These are phyloP conservation scores for Hypena proboscidalis DNA, from an alignment of 2,888 invertebrate genomes.

Conservation along the genomic window DNA sequence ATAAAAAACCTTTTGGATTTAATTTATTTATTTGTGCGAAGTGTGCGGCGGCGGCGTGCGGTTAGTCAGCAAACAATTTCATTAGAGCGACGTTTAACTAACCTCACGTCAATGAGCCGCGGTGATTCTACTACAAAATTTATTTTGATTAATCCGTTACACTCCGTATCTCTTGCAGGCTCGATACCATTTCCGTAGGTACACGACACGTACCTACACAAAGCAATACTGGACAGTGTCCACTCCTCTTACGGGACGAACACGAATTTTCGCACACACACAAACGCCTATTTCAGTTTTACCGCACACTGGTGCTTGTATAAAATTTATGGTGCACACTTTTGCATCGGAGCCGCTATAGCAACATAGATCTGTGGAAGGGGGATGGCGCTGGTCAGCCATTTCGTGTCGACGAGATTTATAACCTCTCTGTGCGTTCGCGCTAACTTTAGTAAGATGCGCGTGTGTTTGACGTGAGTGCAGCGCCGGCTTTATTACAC, in stretches of 20 bases:
- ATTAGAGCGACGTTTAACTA: slow-evolving; percentile 60
- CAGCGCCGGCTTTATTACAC: slow-evolving; percentile 32
- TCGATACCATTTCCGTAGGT: slow-evolving; percentile 61
- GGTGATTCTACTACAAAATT: slow-evolving; percentile 62
- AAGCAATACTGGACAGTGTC: slow-evolving; percentile 76
- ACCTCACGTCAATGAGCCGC: slow-evolving; percentile 55
- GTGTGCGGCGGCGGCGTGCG: slow-evolving; percentile 26
- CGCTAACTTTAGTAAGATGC: slow-evolving; percentile 77
- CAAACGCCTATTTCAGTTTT: slow-evolving; percentile 71
- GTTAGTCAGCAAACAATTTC: slow-evolving; percentile 54
- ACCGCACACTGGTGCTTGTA: slow-evolving; percentile 79
- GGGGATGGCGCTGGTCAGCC: slow-evolving; percentile 78
- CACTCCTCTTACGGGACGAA: slow-evolving; percentile 71
- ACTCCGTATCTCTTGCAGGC: slow-evolving; percentile 57
- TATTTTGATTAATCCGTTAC: slow-evolving; percentile 72
- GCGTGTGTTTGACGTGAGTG: slow-evolving; percentile 61
- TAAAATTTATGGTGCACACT: slow-evolving; percentile 85
- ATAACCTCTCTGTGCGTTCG: slow-evolving; percentile 77
- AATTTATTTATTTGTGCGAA: slow-evolving; percentile 12
- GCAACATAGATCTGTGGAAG: slow-evolving; percentile 71
- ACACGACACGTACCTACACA: slow-evolving; percentile 70
- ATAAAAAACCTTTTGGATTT: slow-evolving; percentile 4
- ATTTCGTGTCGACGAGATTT: slow-evolving; percentile 84
- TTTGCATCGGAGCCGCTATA: slow-evolving; percentile 72
- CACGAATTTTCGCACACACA: slow-evolving; percentile 81